A percentile compares a stretch with the other conserved stretches of the same genome.
phyloP scores from a whole-genome alignment of 2,888 invertebrate species.

The Drosophila trichaetosa region DNA sequence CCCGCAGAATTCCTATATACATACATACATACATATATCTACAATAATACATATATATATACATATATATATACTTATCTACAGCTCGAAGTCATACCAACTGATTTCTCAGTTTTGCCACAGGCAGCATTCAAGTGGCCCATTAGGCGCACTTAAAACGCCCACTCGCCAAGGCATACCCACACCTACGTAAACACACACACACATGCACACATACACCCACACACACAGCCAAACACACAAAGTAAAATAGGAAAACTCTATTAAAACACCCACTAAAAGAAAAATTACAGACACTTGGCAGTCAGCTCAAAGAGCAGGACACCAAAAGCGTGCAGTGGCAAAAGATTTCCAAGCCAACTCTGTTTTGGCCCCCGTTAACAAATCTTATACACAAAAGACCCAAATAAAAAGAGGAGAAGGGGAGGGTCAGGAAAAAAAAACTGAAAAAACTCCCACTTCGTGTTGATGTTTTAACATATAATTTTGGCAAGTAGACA shows the following conservation, averaged over 20 bases:
- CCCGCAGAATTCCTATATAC: background rate
- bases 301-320: constrained; percentile 63
- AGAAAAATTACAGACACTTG: constrained; percentile 77
- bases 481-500: constrained; percentile 68
- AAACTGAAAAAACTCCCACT: constrained; percentile 31
- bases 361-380: constrained; percentile 29
- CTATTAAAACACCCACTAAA: constrained; percentile 70
- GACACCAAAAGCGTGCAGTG: constrained; percentile 40
- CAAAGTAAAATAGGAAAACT: constrained; percentile 57
- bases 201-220: constrained; percentile 18
- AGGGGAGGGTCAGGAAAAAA: background rate
- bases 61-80: constrained; percentile 2
- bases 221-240: constrained; percentile 20
- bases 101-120: constrained; percentile 54
- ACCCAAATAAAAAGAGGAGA: constrained; percentile 17
- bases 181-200: constrained; percentile 19
- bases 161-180: constrained; percentile 41
- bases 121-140: constrained; percentile 62
- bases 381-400: constrained; percentile 67
- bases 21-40: background rate
- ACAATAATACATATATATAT: background rate
- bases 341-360: constrained; percentile 40
- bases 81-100: constrained; percentile 32
- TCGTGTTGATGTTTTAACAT: constrained; percentile 67
- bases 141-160: constrained; percentile 70